These are phyloP conservation scores for Ispidina picta DNA, from an alignment of 2,797 vertebrate species.

Conservation along the genomic window DNA sequence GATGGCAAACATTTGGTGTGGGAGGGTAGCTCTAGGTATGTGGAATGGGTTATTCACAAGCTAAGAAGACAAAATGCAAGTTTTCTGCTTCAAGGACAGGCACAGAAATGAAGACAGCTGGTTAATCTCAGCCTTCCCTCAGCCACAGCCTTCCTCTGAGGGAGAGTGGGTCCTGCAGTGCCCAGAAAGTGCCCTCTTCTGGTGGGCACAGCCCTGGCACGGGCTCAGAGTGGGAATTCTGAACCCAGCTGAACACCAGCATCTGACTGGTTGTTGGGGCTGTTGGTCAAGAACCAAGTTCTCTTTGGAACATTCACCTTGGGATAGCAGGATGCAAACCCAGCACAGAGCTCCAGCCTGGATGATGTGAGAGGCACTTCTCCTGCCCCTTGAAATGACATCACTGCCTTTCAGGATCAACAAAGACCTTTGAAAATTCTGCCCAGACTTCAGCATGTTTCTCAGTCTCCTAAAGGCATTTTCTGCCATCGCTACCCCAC, in stretches of 20 bases:
- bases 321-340: background rate
- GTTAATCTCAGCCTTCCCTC: background rate
- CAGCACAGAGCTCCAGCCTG: background rate
- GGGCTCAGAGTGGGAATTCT: background rate
- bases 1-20: background rate
- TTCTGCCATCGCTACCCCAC: background rate
- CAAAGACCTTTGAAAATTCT: background rate
- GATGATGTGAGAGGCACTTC: background rate
- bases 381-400: background rate
- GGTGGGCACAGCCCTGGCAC: background rate
- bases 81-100: background rate
- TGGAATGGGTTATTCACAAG: background rate
- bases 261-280: background rate
- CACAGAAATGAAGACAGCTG: background rate
- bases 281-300: background rate
- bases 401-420: fast-evolving
- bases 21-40: background rate
- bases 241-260: background rate
- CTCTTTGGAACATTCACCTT: background rate
- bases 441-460: background rate
- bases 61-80: background rate
- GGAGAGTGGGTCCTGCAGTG: background rate
- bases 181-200: background rate
- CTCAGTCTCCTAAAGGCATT: background rate
- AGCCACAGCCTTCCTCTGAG: background rate